Percentiles rank a stretch among this genome's conserved stretches.
These are phyloP conservation scores for Nephila pilipes DNA, from an alignment of 1,140 invertebrate genomes.

Conservation along the genomic window DNA sequence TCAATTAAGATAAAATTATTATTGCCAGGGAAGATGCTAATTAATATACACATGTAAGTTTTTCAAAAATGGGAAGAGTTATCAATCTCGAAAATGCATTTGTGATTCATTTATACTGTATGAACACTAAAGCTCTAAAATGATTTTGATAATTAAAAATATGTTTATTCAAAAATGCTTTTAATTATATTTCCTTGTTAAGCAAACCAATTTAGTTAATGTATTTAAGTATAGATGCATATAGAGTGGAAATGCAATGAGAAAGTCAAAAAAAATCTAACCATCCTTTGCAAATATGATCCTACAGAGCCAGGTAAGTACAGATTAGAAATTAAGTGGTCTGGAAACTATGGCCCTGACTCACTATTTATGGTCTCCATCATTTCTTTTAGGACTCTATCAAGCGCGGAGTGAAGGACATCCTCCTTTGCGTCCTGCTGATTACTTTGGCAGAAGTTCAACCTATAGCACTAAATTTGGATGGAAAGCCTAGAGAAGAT, in stretches of 20 bases:
- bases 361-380: constrained; percentile 97
- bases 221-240: constrained; percentile 86
- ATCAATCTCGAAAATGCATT: too few species aligned
- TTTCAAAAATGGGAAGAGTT: too few species aligned
- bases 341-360: constrained; percentile 96
- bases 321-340: constrained; percentile 98
- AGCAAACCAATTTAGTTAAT: too few species aligned
- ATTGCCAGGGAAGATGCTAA: too few species aligned
- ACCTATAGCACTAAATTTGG: constrained; percentile 83
- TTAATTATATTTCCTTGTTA: too few species aligned
- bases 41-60: too few species aligned
- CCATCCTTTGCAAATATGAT: constrained; percentile 97
- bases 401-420: constrained; percentile 79
- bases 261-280: constrained; percentile 98
- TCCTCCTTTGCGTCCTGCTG: constrained; percentile 80
- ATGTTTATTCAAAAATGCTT: too few species aligned
- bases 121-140: too few species aligned
- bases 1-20: too few species aligned
- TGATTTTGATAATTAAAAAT: too few species aligned
- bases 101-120: too few species aligned
- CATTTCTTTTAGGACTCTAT: constrained; percentile 81
- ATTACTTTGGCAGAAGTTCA: constrained; percentile 83
- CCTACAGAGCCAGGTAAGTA: constrained; percentile 99
- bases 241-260: constrained; percentile 99
- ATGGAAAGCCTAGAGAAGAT: constrained; percentile 82